Percentiles rank a stretch among this genome's conserved stretches.
phyloP scores from a whole-genome alignment of 2,888 invertebrate genomes.

The Lumbricus terrestris region DNA sequence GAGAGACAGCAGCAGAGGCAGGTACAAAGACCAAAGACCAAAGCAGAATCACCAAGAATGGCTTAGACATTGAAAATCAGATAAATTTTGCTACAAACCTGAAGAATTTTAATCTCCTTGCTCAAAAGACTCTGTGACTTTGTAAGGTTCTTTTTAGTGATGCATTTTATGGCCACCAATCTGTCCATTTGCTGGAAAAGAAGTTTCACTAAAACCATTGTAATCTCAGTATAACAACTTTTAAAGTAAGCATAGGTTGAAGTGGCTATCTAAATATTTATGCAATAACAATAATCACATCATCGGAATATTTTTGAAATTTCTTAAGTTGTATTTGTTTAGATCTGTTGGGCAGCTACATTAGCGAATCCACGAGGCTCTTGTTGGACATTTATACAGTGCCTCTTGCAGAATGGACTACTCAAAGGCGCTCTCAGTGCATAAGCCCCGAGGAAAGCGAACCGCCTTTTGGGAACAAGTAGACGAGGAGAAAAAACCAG shows the following conservation, averaged over 20 bases:
- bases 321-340: too few relatives aligned
- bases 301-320: neutral
- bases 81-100: conserved; percentile 63
- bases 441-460: too few relatives aligned
- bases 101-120: conserved; percentile 97
- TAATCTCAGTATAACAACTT: neutral
- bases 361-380: too few relatives aligned
- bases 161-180: conserved; percentile 90
- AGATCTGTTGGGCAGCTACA: too few relatives aligned
- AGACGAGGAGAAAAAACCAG: too few relatives aligned
- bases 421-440: too few relatives aligned
- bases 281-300: neutral
- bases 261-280: neutral
- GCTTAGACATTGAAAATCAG: neutral
- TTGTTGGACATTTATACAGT: too few relatives aligned
- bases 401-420: too few relatives aligned
- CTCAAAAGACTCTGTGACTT: conserved; percentile 95
- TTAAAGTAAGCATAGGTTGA: neutral
- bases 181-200: neutral
- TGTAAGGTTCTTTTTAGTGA: conserved; percentile 90
- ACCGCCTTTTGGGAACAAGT: too few relatives aligned
- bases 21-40: neutral
- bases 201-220: neutral
- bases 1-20: neutral
- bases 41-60: neutral